These are phyloP conservation scores for Merops nubicus DNA, from an alignment of 2,113 vertebrate species.

Conservation along the genomic window DNA sequence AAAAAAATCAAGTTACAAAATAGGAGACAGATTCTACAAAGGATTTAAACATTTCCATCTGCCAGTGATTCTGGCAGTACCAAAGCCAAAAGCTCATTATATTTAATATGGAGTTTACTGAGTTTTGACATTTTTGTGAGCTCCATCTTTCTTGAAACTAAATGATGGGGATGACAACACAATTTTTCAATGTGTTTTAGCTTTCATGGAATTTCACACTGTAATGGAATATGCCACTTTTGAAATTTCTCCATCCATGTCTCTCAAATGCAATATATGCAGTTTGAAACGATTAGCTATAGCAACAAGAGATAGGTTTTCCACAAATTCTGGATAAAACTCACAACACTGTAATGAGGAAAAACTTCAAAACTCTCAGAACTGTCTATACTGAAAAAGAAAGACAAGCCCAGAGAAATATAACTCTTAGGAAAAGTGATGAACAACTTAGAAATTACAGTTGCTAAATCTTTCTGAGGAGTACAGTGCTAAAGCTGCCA, in stretches of 20 bases:
- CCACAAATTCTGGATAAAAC: background rate
- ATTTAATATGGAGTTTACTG: conserved; percentile 26
- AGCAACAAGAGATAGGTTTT: background rate
- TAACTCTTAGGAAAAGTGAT: background rate
- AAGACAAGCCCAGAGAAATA: background rate
- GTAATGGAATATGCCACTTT: background rate
- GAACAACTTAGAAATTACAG: background rate
- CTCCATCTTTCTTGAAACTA: conserved; percentile 24
- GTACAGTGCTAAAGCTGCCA: background rate
- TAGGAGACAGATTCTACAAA: background rate
- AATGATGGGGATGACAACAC: background rate
- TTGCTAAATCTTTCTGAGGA: background rate
- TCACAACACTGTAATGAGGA: background rate
- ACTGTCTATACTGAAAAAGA: background rate
- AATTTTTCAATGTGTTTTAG: conserved; percentile 35
- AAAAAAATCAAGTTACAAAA: background rate
- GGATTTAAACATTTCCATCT: conserved; percentile 9
- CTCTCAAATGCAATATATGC: background rate
- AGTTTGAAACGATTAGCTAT: background rate
- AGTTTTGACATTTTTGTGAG: conserved; percentile 42
- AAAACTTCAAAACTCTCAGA: background rate
- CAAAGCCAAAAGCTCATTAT: conserved; percentile 43
- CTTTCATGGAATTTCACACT: conserved; percentile 3
- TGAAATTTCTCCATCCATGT: background rate
- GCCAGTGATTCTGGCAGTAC: background rate